Base-by-base conservation (phyloP, 2,797 vertebrate species). In the Pangasius krempfi region DNA sequence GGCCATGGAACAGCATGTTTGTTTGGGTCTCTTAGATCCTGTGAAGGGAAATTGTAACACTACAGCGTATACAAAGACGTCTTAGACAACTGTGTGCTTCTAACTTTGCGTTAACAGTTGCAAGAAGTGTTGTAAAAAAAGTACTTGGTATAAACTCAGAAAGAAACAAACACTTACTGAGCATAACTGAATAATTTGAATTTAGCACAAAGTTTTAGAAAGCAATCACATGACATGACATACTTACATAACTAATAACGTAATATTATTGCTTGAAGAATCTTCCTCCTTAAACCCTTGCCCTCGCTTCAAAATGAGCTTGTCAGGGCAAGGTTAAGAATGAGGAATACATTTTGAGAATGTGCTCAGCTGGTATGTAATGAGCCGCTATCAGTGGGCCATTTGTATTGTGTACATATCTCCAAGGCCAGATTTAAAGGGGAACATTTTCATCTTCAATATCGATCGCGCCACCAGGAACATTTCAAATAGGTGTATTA, bases 401-500 rank as follows among this genome's bases (percentile, higher is more conserved):
- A 86, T 89, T 86, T 88, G 87, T 90, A 87, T 86, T 87, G 75
- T 40, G 3, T 83, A 54, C 78, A 58, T 89, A 83, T 88, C 90
- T 84, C 85, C 64, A 75, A 89, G 83, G 86, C 83, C 86, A 20
- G 82, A 72, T 82, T 89, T 84, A 50, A 82, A 90, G 78, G 87
- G 84, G 76, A 86, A 56, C 70, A 75, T 83, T 88, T 88, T 89
- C 79, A 90, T 91, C 88, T 90, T 73, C 79, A 10, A 18, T 70
- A 86, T 78, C 50, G 68, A 89, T 79, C 84, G 72, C 83, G 86
- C 72, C 75, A 75, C 62, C 73, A 37, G 60, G 58, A 83, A 50
- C 58, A 89, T 89, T 89, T 90, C 86, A 84, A 58, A 86, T 86
- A 75, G 87, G 47, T 86, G 80, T 89, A 87, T 86, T 86, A 83